A percentile compares a stretch with the other conserved stretches of the same genome.
Conservation (phyloP, 2,797 vertebrate species). For the Myoxocephalus aenaeus region DNA sequence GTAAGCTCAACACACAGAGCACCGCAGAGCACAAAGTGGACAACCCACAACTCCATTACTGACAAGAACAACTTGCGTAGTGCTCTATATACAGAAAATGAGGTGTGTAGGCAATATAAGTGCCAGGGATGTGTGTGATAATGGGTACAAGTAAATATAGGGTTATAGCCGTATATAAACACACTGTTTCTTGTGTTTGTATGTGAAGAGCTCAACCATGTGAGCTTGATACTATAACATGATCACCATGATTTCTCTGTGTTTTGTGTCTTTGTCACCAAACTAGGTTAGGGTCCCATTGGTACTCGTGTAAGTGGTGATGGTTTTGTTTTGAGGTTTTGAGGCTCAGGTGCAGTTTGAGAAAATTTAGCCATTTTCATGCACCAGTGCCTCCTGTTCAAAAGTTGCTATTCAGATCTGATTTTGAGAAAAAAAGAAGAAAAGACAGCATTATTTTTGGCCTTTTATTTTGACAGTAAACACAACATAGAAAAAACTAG, state of each 20-base stretch:
- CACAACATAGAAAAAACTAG: background rate
- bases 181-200: conserved; percentile 5
- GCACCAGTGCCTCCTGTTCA: background rate
- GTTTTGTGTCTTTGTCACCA: conserved; percentile 4
- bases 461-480: background rate
- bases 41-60: conserved; percentile 39
- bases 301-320: background rate
- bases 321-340: conserved; percentile 3
- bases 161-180: conserved; percentile 3
- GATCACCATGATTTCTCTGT: conserved; percentile 6
- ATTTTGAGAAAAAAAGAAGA: background rate
- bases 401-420: background rate
- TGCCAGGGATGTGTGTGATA: background rate
- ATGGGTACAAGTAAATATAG: background rate
- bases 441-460: background rate
- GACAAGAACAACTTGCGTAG: conserved; percentile 3
- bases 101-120: background rate
- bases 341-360: background rate
- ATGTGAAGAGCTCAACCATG: background rate
- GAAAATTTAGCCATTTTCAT: background rate
- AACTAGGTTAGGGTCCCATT: conserved; percentile 13
- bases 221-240: conserved; percentile 2
- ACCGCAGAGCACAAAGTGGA: conserved; percentile 37
- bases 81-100: conserved; percentile 11
- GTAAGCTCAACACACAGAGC: conserved; percentile 26